Percentiles rank a stretch among this genome's conserved stretches.
phyloP scores from a whole-genome alignment of 2,113 vertebrate genomes.

The Dromas ardeola region DNA sequence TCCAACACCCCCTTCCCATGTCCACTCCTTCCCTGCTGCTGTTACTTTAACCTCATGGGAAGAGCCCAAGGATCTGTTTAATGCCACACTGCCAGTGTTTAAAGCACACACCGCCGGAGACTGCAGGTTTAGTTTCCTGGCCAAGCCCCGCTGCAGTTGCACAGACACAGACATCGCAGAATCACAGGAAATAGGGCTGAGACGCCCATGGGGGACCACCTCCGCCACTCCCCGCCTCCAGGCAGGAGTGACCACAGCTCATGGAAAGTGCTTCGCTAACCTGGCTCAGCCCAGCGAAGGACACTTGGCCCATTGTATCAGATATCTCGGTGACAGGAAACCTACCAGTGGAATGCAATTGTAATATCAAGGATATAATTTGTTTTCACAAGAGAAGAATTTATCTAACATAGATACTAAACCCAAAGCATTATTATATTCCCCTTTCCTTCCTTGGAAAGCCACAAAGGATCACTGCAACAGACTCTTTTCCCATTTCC shows the following conservation, averaged over 20 bases:
- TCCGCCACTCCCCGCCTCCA: neutral
- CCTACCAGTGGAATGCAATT: neutral
- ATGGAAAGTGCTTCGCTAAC: neutral
- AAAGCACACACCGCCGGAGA: neutral
- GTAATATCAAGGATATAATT: neutral
- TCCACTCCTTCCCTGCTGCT: neutral
- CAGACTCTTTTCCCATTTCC: neutral
- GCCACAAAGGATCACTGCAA: neutral
- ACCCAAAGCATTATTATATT: neutral
- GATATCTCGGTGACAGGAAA: neutral
- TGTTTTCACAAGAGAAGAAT: neutral
- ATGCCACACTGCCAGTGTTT: accelerated
- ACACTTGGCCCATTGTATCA: neutral
- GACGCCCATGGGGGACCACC: neutral
- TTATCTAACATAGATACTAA: neutral
- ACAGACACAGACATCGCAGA: neutral
- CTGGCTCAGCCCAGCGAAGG: neutral
- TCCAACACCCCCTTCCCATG: neutral
- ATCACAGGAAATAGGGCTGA: neutral
- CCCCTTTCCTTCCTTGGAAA: neutral
- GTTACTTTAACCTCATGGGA: accelerated
- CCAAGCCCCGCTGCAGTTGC: neutral
- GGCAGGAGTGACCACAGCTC: neutral
- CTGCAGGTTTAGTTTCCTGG: neutral
- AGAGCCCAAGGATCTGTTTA: neutral